phyloP scores from a whole-genome alignment of 35 echinoderm and acorn worm genomes.

The Chiridota heheva region DNA sequence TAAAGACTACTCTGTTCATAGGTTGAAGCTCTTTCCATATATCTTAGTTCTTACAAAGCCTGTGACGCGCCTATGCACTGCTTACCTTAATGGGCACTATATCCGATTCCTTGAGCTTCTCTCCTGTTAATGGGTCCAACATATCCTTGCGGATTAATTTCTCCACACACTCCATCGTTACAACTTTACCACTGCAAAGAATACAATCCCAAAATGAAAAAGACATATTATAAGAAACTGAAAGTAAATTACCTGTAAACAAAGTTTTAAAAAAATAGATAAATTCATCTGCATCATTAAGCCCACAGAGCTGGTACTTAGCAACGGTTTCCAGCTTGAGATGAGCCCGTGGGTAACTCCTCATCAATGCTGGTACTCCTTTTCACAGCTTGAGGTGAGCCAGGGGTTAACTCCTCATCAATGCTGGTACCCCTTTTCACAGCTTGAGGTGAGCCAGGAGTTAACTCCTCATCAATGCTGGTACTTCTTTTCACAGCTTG shows the following conservation, averaged over 20 bases:
- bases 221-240: neutral
- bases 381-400: too few species aligned
- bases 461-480: too few species aligned
- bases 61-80: neutral
- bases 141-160: slow-evolving; percentile 97
- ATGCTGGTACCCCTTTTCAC: too few species aligned
- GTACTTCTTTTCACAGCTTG: too few species aligned
- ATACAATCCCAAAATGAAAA: neutral
- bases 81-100: slow-evolving; percentile 86
- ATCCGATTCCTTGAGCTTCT: slow-evolving; percentile 69
- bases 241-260: neutral
- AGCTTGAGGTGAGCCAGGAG: too few species aligned
- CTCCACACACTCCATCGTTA: slow-evolving; percentile 86
- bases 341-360: neutral
- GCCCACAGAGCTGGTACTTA: too few species aligned
- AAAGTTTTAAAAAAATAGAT: too few species aligned
- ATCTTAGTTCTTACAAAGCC: neutral
- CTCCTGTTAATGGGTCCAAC: slow-evolving; percentile 79
- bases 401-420: too few species aligned
- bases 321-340: neutral
- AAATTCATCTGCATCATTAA: neutral
- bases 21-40: neutral
- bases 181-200: slow-evolving; percentile 84
- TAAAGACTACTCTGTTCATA: too few species aligned
- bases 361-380: too few species aligned